phyloP scores from a whole-genome alignment of 1,140 invertebrate species.

The Pseudoatta argentina region DNA sequence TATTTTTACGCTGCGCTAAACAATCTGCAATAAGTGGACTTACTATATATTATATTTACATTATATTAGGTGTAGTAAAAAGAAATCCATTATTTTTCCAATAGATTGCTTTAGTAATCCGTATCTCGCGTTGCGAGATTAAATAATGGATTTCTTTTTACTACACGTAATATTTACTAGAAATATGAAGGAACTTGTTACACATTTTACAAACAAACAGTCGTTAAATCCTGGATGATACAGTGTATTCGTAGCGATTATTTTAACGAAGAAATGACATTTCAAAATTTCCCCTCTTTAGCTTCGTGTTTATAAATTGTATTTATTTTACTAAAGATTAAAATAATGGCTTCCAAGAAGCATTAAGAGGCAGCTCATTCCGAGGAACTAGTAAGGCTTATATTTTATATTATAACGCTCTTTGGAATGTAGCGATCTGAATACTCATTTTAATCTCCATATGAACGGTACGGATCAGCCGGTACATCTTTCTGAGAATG shows the following conservation, averaged over 20 bases:
- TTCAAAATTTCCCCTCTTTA: not conserved
- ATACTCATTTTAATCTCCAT: not conserved
- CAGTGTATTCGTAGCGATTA: not conserved
- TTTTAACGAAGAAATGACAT: not conserved
- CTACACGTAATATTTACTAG: not conserved
- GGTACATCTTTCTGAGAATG: not conserved
- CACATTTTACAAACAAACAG: not conserved
- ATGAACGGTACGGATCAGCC: not conserved
- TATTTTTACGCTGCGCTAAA: not conserved
- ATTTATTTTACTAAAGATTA: constrained; percentile 17
- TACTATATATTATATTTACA: no score
- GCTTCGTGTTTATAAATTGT: not conserved
- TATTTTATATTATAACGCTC: not conserved
- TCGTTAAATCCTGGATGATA: constrained; percentile 1
- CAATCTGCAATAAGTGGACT: not conserved
- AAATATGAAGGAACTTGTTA: not conserved
- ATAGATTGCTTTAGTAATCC: no score
- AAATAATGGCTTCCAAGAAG: not conserved
- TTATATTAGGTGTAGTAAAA: no score
- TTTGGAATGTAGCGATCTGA: not conserved
- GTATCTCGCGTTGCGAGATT: no score
- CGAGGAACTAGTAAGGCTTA: not conserved
- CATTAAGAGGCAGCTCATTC: not conserved
- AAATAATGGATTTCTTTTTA: no score
- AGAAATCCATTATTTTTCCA: no score